phyloP scores from a whole-genome alignment of 2,888 invertebrate species.

The Biston betularia region DNA sequence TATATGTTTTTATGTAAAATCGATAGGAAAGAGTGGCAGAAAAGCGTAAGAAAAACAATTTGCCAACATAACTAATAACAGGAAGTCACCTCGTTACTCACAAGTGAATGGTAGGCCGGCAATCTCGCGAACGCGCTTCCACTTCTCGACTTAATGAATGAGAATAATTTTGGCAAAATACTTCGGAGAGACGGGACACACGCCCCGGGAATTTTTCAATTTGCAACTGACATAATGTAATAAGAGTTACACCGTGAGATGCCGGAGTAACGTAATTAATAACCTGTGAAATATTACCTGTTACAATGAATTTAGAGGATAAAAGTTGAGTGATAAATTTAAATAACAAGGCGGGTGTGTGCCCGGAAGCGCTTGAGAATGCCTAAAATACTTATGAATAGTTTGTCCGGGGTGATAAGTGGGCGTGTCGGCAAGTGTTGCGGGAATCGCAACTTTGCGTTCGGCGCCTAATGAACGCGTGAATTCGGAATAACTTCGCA shows the following conservation, averaged over 20 bases:
- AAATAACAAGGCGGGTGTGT: slow-evolving; percentile 78
- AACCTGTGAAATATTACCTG: slow-evolving; percentile 85
- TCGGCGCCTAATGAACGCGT: slow-evolving; percentile 83
- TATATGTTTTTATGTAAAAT: slow-evolving; percentile 59
- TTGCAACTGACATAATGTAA: slow-evolving; percentile 86
- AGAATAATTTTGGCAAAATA: slow-evolving; percentile 86
- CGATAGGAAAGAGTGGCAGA: slow-evolving; percentile 60
- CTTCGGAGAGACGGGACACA: slow-evolving; percentile 84
- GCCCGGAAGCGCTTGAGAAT: slow-evolving; percentile 53
- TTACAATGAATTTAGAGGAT: slow-evolving; percentile 84
- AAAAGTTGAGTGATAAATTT: slow-evolving; percentile 86
- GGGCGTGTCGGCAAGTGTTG: slow-evolving; percentile 69
- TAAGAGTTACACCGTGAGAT: slow-evolving; percentile 85
- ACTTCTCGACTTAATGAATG: slow-evolving; percentile 84
- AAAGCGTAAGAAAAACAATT: slow-evolving; percentile 80
- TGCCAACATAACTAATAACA: slow-evolving; percentile 82
- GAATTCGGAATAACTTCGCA: slow-evolving; percentile 83
- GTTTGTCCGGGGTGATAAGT: slow-evolving; percentile 80
- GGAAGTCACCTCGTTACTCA: slow-evolving; percentile 84
- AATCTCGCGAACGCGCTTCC: slow-evolving; percentile 80
- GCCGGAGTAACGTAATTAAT: slow-evolving; percentile 84
- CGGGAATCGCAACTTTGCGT: slow-evolving; percentile 78
- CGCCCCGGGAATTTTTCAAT: slow-evolving; percentile 86
- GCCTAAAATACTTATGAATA: slow-evolving; percentile 82
- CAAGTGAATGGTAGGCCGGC: slow-evolving; percentile 82